phyloP scores from a whole-genome alignment of 2,113 vertebrate genomes.

The zebrafish (Danio rerio) region DNA sequence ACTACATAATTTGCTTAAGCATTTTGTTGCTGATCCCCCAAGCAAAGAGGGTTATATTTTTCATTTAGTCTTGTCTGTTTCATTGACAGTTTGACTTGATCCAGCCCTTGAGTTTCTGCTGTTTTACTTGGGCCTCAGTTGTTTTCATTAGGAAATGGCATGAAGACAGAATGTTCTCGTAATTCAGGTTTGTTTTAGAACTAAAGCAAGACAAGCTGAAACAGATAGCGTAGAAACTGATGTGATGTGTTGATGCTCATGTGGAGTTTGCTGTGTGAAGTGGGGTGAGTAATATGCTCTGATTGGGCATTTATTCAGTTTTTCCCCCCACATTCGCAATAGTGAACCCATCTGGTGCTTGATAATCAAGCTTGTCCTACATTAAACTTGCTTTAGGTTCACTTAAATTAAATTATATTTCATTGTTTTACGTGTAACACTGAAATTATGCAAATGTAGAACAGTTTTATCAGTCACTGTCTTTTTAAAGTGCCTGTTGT shows the following conservation, averaged over 20 bases:
- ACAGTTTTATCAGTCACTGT: neutral
- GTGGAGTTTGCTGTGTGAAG: neutral
- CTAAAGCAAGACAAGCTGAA: neutral
- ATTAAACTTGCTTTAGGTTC: neutral
- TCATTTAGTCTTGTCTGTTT: neutral
- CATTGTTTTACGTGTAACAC: neutral
- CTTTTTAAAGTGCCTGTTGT: neutral
- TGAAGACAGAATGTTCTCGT: neutral
- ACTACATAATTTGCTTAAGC: neutral
- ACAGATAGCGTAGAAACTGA: neutral
- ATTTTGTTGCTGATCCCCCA: neutral
- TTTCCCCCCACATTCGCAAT: neutral
- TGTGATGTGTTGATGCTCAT: neutral
- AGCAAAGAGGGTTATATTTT: neutral
- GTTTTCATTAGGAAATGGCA: constrained; percentile 24
- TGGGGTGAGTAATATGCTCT: neutral
- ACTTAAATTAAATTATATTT: neutral
- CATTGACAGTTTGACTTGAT: neutral
- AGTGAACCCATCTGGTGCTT: neutral
- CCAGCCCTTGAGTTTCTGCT: neutral
- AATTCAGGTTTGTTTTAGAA: constrained; percentile 39
- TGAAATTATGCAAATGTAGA: neutral
- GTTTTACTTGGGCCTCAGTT: constrained; percentile 13
- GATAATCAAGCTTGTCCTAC: neutral
- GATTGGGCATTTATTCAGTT: neutral